These are phyloP conservation scores for Musca vetustissima DNA, from an alignment of 1,140 invertebrate species.

Conservation along the genomic window DNA sequence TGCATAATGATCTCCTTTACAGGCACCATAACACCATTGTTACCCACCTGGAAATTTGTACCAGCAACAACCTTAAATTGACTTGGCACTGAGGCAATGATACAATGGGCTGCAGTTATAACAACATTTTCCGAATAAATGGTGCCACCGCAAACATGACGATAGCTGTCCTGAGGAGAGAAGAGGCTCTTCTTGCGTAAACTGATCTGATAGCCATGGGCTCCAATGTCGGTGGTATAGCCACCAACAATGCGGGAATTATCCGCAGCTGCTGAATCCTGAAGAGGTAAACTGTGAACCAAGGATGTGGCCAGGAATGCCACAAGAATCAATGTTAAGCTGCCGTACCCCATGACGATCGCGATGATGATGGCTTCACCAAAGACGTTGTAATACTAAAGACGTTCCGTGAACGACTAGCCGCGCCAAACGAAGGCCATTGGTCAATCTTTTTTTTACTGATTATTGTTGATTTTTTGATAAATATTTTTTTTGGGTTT, in stretches of 20 bases:
- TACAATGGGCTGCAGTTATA: conserved; percentile 51
- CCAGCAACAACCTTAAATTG: conserved; percentile 45
- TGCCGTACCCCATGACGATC: neutral
- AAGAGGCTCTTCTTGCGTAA: conserved; percentile 39
- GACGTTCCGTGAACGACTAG: too few relatives aligned
- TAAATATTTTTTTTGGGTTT: too few relatives aligned
- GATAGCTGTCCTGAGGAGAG: conserved; percentile 29
- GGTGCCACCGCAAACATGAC: conserved; percentile 61
- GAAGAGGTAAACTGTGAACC: neutral
- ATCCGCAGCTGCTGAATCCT: neutral
- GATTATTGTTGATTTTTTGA: too few relatives aligned
- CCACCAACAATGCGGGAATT: conserved; percentile 47
- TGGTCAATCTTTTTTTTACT: too few relatives aligned
- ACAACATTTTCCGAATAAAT: conserved; percentile 50
- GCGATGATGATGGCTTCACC: too few relatives aligned
- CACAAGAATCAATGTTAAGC: neutral
- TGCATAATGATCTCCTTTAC: conserved; percentile 50
- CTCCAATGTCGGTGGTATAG: conserved; percentile 30
- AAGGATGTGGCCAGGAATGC: neutral
- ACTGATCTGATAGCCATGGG: conserved; percentile 45
- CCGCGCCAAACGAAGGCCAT: too few relatives aligned
- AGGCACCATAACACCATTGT: conserved; percentile 41
- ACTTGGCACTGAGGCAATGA: conserved; percentile 38
- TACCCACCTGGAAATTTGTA: conserved; percentile 34
- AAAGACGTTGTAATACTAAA: too few relatives aligned